These are phyloP conservation scores for Lysiphlebus fabarum DNA, from an alignment of 1,140 invertebrate genomes.

Conservation along the genomic window DNA sequence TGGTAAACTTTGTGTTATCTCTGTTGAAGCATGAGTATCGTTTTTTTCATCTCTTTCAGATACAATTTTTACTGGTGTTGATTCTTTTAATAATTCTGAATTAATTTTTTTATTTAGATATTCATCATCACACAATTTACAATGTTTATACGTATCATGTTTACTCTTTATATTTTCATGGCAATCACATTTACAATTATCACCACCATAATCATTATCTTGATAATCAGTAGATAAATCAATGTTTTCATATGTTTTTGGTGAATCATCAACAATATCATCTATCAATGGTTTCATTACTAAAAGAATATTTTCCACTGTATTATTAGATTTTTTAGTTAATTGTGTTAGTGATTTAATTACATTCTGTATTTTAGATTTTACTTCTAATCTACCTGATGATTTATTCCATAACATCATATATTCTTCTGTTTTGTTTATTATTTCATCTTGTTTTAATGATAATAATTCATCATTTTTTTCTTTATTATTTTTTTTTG, in stretches of 20 bases:
- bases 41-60: conserved; percentile 52
- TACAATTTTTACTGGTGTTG: conserved; percentile 66
- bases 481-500: too few relatives aligned
- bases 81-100: conserved; percentile 65
- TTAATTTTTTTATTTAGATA: conserved; percentile 73
- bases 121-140: conserved; percentile 62
- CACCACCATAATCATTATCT: conserved; percentile 62
- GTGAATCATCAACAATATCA: conserved; percentile 46
- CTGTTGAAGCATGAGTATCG: conserved; percentile 49
- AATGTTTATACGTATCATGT: conserved; percentile 57
- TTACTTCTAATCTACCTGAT: too few relatives aligned
- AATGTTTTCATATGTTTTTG: conserved; percentile 51
- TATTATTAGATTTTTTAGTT: conserved; percentile 59
- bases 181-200: conserved; percentile 63
- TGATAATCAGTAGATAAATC: conserved; percentile 48
- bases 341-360: conserved; percentile 66
- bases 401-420: too few relatives aligned
- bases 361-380: conserved; percentile 35
- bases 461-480: too few relatives aligned
- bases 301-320: conserved; percentile 62
- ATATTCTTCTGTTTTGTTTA: too few relatives aligned
- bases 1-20: conserved; percentile 42
- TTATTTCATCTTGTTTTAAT: too few relatives aligned
- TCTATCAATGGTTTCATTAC: conserved; percentile 67
- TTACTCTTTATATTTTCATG: conserved; percentile 53